A percentile compares a stretch with the other conserved stretches of the same genome.
These are phyloP conservation scores for Lasioglossum leucozonium DNA, from an alignment of 2,888 invertebrate genomes.

Conservation along the genomic window DNA sequence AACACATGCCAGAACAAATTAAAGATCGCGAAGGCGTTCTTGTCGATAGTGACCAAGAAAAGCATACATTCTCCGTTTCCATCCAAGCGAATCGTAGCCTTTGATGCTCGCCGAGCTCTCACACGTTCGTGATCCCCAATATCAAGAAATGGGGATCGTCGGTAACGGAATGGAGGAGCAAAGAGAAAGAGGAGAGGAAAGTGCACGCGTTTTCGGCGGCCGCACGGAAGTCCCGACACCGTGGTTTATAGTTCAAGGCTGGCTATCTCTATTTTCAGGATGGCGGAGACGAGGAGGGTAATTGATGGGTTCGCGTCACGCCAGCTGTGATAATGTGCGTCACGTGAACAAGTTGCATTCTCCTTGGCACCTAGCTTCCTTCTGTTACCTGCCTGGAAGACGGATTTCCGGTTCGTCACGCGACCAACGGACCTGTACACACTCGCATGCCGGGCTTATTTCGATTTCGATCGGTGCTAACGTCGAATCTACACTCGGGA, in stretches of 20 bases:
- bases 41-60: neutral
- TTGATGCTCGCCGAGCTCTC: neutral
- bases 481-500: neutral
- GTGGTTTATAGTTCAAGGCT: conserved; percentile 61
- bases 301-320: conserved; percentile 56
- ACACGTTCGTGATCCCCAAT: neutral
- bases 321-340: conserved; percentile 49
- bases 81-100: neutral
- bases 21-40: neutral
- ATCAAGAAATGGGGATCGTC: neutral
- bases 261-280: conserved; percentile 49
- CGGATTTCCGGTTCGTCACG: conserved; percentile 56
- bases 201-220: conserved; percentile 1
- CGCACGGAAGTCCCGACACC: conserved; percentile 25
- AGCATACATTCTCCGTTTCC: neutral
- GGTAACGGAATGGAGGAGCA: too few species aligned
- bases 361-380: conserved; percentile 42
- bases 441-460: neutral
- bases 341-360: conserved; percentile 50
- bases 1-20: neutral
- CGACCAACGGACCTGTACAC: conserved; percentile 14
- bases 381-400: conserved; percentile 20
- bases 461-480: neutral
- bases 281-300: conserved; percentile 32
- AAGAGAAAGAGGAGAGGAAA: neutral